These are phyloP conservation scores for Emydura subglobosa DNA, from an alignment of 2,113 vertebrate species.

Conservation along the genomic window DNA sequence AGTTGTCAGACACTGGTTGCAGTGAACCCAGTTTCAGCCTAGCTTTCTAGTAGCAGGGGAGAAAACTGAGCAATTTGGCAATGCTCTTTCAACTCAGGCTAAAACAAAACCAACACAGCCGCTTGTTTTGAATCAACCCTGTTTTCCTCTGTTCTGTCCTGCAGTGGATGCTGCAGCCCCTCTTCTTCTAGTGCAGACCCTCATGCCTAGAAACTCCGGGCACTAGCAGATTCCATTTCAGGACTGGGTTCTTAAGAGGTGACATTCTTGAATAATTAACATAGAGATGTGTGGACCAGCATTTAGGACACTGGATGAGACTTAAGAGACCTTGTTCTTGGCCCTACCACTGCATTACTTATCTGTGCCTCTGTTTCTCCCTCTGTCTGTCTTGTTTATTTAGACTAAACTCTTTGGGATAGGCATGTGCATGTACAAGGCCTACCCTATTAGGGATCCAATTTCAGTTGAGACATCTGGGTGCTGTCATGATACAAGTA, in stretches of 20 bases:
- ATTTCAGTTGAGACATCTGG: not conserved
- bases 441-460: not conserved
- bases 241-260: not conserved
- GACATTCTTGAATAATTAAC: not conserved
- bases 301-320: not conserved
- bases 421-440: not conserved
- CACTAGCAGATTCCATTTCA: not conserved
- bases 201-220: accelerated
- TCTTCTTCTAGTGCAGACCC: not conserved
- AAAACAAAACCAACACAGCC: not conserved
- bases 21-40: not conserved
- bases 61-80: not conserved
- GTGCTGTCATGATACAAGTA: not conserved
- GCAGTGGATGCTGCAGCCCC: accelerated
- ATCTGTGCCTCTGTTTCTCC: not conserved
- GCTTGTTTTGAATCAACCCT: not conserved
- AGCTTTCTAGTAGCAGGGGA: not conserved
- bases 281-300: not conserved
- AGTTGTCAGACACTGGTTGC: not conserved
- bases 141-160: not conserved
- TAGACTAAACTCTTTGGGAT: not conserved
- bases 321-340: not conserved
- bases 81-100: not conserved
- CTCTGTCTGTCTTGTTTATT: not conserved
- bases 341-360: not conserved